phyloP scores from a whole-genome alignment of 2,113 vertebrate genomes.

The Natator depressus region DNA sequence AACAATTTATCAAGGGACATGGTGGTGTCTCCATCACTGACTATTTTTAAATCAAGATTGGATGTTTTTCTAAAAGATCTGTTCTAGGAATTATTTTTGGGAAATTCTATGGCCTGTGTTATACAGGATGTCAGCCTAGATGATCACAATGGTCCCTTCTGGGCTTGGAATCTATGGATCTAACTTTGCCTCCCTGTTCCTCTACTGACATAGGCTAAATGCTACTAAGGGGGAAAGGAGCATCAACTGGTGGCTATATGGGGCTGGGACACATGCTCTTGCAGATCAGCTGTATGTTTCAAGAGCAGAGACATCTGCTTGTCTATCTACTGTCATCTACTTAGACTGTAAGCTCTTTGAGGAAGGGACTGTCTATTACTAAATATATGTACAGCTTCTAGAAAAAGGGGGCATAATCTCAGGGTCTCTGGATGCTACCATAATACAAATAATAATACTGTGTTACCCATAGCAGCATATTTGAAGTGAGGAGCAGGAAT shows the following conservation, averaged over 20 bases:
- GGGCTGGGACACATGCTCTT: neutral
- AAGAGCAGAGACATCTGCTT: neutral
- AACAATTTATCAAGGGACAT: neutral
- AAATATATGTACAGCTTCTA: neutral
- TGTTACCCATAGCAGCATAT: fast-evolving
- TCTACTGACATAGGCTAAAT: neutral
- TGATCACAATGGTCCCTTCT: neutral
- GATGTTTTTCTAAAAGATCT: neutral
- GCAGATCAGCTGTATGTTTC: neutral
- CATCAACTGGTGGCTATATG: neutral
- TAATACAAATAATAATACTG: neutral
- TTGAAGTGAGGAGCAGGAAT: neutral
- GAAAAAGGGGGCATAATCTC: neutral
- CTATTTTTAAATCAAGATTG: neutral
- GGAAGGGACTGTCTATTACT: neutral
- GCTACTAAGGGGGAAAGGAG: neutral
- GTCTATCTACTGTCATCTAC: neutral
- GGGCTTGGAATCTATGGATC: neutral
- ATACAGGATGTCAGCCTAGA: neutral
- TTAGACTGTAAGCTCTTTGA: neutral
- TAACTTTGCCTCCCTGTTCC: neutral
- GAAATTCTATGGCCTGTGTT: neutral
- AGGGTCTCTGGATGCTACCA: neutral
- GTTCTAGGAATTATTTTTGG: neutral
- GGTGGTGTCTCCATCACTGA: neutral